Evolutionary conservation across 2,888 invertebrate genomes (phyloP).

Genomic region (Spicauda simplicius): DNA sequence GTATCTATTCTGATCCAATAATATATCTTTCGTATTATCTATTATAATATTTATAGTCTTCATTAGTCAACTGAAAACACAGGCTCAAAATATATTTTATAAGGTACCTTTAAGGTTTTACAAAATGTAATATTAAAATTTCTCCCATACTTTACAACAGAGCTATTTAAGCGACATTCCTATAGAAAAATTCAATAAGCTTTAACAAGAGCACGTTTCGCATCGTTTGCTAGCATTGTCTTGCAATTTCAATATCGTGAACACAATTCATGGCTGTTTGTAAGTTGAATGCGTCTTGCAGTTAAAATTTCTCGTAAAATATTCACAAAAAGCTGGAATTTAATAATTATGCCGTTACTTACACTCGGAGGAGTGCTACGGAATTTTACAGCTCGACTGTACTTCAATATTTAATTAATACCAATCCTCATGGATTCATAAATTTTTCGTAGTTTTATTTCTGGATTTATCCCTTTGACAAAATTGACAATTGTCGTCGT

Average conservation of each 20-base stretch:
- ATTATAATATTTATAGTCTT: too few species aligned
- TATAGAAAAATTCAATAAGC: constrained; percentile 10
- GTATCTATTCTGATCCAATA: too few species aligned
- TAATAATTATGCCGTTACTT: constrained; percentile 68
- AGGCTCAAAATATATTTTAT: too few species aligned
- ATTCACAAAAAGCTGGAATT: constrained; percentile 52
- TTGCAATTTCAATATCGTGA: constrained; percentile 8
- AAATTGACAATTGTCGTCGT: not conserved
- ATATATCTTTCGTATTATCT: too few species aligned
- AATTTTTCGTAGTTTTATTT: constrained; percentile 4
- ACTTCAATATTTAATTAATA: constrained; percentile 25
- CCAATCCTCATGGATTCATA: not conserved
- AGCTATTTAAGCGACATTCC: not conserved
- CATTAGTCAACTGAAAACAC: too few species aligned
- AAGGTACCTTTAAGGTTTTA: not conserved
- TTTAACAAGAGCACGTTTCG: constrained; percentile 4
- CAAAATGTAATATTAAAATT: not conserved
- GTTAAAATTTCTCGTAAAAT: constrained; percentile 16
- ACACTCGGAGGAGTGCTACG: constrained; percentile 14
- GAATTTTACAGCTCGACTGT: constrained; percentile 20
- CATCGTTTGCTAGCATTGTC: constrained; percentile 9
- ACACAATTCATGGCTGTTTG: not conserved
- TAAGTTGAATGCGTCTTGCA: constrained; percentile 17
- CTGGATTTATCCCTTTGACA: not conserved
- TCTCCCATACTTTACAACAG: not conserved